Evolutionary conservation across 1,140 invertebrate species (phyloP).

Genomic region (Pristionchus pacificus): DNA sequence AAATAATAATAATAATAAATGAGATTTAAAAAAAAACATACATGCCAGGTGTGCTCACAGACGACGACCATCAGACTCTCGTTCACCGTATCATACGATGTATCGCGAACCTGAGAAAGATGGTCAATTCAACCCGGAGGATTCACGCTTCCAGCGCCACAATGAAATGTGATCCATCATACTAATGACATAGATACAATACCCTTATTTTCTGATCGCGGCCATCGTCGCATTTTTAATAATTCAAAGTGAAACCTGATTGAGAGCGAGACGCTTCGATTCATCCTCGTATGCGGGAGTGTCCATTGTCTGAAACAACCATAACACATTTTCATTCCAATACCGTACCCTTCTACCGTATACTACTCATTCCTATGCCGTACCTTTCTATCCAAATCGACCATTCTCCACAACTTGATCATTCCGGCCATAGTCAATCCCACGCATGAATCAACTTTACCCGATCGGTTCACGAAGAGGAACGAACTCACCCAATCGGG

Average conservation of each 20-base stretch:
- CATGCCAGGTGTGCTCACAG: conserved; percentile 94
- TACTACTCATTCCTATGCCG: not conserved
- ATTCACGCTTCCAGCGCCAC: too few species aligned
- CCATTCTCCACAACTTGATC: conserved; percentile 93
- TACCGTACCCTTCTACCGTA: conserved; percentile 71
- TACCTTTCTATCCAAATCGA: conserved; percentile 77
- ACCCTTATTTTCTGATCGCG: too few species aligned
- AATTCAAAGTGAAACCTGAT: too few species aligned
- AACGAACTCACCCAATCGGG: conserved; percentile 97
- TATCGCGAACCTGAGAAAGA: conserved; percentile 83
- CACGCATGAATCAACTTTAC: conserved; percentile 62
- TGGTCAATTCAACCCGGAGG: too few species aligned
- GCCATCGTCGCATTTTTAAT: too few species aligned
- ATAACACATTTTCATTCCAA: not conserved
- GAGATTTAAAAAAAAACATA: conserved; percentile 58
- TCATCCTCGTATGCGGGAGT: conserved; percentile 82
- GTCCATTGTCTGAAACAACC: conserved; percentile 21
- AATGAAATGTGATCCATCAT: too few species aligned
- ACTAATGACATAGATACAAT: too few species aligned
- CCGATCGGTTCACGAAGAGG: conserved; percentile 78
- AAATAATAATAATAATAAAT: too few species aligned
- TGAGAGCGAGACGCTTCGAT: conserved; percentile 90
- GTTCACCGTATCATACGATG: conserved; percentile 90
- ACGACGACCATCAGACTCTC: conserved; percentile 92
- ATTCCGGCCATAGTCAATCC: conserved; percentile 91